Evolutionary conservation across 2,113 vertebrate species (phyloP).

Genomic region (Dasyurus viverrinus): DNA sequence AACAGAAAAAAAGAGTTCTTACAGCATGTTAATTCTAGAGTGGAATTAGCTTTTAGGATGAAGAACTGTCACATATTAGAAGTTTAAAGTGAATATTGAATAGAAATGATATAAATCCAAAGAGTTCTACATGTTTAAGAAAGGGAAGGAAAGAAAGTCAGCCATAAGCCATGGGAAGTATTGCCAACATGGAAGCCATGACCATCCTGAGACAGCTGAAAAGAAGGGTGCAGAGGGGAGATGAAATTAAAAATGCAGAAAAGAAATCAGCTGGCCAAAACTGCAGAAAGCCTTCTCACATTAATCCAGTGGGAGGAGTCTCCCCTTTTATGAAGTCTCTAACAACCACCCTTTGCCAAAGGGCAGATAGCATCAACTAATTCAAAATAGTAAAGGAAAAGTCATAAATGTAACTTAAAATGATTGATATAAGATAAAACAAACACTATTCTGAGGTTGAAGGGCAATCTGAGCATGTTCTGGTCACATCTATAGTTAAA

Average conservation of each 20-base stretch:
- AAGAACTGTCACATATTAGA: neutral
- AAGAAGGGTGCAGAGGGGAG: neutral
- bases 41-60: neutral
- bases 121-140: neutral
- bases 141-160: neutral
- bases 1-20: neutral
- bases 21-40: neutral
- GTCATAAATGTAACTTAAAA: too few relatives aligned
- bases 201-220: neutral
- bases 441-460: too few relatives aligned
- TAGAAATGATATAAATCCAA: neutral
- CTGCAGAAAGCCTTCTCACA: neutral
- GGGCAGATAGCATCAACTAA: too few relatives aligned
- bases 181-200: neutral
- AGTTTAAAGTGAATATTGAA: neutral
- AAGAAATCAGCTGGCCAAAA: neutral
- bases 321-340: too few relatives aligned
- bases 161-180: neutral
- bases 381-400: too few relatives aligned
- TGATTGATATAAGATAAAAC: too few relatives aligned
- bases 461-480: too few relatives aligned
- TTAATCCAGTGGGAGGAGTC: neutral
- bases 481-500: too few relatives aligned
- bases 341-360: too few relatives aligned
- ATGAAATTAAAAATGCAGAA: neutral